Evolutionary conservation across 2,888 invertebrate genomes (phyloP), one percentile per base, ranked within the genome.

Genomic region (Tetheella fluctuosa): DNA sequence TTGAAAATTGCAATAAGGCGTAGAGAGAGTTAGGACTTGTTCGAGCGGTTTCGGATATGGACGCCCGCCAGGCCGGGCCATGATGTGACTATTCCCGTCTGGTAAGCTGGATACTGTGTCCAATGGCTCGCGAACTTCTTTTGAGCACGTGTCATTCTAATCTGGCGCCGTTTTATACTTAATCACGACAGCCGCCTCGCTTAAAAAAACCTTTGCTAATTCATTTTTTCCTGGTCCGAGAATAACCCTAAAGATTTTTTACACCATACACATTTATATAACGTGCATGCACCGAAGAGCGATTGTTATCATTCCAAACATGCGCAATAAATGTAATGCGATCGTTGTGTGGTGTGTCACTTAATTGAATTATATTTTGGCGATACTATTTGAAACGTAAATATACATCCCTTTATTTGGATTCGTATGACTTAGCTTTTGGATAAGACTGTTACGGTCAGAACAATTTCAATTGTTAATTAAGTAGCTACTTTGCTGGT

Each of bases 1-100:
- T 78, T 83, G 82, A 87, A 74, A 81, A 76, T 90, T 70, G 81
- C 70, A 67, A 69, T 76, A 76, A 73, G 75, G 71, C 60, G 71
- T 68, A 71, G 69, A 69, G 76, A 68, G 77, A 78, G 82, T 85
- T 85, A 77, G 72, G 84, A 78, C 84, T 76, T 83, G 80, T 83
- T 74, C 71, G 70, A 73, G 69, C 70, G 74, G 68, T 69, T 68
- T 71, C 67, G 65, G 67, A 79, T 77, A 90, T 93, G 92, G 92
- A 90, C 89, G 84, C 74, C 77, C 80, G 92, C 92, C 92, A 92
- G 90, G 92, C 91, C 92, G 88, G 92, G 91, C 75, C 80, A 81
- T 79, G 87, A 84, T 86, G 89, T 78, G 91, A 90, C 92, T 93
- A 93, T 93, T 93, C 92, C 92, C 91, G 92, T 91, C 92, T 90